Conservation (phyloP, 2,797 vertebrate genomes). For the Heliangelus exortis region DNA sequence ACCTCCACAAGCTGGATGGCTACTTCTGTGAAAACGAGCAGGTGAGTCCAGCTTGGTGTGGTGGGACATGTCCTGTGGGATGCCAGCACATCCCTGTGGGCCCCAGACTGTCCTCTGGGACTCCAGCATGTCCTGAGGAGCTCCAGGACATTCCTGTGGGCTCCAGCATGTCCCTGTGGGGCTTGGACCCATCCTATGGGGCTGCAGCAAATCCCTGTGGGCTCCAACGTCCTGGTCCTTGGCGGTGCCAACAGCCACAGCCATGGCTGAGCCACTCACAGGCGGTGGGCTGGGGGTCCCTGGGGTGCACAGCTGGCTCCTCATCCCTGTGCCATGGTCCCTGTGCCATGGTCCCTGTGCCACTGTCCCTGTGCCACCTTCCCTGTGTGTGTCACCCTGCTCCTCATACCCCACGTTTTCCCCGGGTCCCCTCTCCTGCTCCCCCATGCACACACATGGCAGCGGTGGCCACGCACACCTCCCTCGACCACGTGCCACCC, state of each 20-base stretch:
- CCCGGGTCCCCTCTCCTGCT: too few relatives aligned
- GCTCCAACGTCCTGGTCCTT: not conserved
- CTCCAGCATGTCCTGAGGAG: not conserved
- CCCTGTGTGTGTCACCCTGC: too few relatives aligned
- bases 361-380: too few relatives aligned
- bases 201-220: not conserved
- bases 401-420: too few relatives aligned
- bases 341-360: too few relatives aligned
- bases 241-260: fast-evolving
- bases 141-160: not conserved
- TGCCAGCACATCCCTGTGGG: not conserved
- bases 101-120: not conserved
- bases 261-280: not conserved
- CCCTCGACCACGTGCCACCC: too few relatives aligned
- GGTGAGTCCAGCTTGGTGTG: slow-evolving; percentile 72
- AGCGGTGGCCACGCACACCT: too few relatives aligned
- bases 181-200: too few relatives aligned
- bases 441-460: too few relatives aligned
- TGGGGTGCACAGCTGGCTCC: fast-evolving
- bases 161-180: too few relatives aligned
- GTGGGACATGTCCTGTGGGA: fast-evolving
- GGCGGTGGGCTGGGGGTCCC: too few relatives aligned
- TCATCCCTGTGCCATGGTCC: too few relatives aligned
- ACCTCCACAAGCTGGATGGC: slow-evolving; percentile 95
- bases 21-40: slow-evolving; percentile 92